phyloP scores from a whole-genome alignment of 2,113 vertebrate species.

The western clawed frog (Xenopus tropicalis) region DNA sequence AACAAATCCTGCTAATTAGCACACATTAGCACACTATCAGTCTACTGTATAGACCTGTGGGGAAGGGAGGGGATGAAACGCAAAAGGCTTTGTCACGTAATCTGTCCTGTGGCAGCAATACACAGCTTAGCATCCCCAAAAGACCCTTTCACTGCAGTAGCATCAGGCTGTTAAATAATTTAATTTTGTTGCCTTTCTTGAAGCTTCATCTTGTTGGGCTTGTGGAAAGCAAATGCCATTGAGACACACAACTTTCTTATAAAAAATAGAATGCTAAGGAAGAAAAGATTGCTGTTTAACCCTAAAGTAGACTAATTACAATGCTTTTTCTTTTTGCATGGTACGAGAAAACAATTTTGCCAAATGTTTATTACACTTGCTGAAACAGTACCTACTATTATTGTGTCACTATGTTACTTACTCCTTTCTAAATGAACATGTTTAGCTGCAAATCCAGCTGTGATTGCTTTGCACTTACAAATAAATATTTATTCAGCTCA shows the following conservation, averaged over 20 bases:
- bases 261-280: neutral
- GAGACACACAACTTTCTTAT: neutral
- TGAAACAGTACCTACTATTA: slow-evolving; percentile 20
- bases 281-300: neutral
- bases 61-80: neutral
- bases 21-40: slow-evolving; percentile 5
- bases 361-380: neutral
- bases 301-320: neutral
- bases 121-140: neutral
- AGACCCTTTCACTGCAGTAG: neutral
- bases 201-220: neutral
- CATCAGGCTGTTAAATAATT: slow-evolving; percentile 19
- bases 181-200: neutral
- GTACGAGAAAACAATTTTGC: slow-evolving; percentile 10
- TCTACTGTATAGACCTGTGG: neutral
- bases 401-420: slow-evolving; percentile 19
- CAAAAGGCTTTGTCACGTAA: slow-evolving; percentile 9
- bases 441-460: slow-evolving; percentile 34
- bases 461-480: slow-evolving; percentile 30
- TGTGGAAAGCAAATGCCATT: neutral
- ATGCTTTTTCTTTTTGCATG: neutral
- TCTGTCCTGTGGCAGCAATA: neutral
- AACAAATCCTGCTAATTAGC: slow-evolving; percentile 37
- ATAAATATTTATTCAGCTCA: slow-evolving; percentile 37
- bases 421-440: slow-evolving; percentile 30